Evolutionary conservation across 2,888 invertebrate species (phyloP).

Genomic region (Melanchra persicariae): DNA sequence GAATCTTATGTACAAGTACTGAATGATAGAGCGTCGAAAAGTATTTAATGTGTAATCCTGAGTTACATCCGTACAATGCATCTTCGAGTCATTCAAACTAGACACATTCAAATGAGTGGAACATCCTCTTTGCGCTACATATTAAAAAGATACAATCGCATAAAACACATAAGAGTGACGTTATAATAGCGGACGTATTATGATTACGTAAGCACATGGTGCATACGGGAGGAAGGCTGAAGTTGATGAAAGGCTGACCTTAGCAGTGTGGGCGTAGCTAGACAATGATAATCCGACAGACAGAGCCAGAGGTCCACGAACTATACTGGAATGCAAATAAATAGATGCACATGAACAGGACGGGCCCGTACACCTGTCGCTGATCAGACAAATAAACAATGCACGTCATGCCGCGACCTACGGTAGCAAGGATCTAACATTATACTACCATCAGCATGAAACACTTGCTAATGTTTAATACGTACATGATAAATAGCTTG

Average conservation of each 20-base stretch:
- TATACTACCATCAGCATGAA: constrained; percentile 54
- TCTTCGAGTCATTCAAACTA: constrained; percentile 38
- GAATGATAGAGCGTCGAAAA: constrained; percentile 6
- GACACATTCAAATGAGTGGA: constrained; percentile 50
- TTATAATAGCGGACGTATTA: constrained; percentile 72
- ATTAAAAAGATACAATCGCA: constrained; percentile 72
- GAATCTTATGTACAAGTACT: constrained; percentile 7
- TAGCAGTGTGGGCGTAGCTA: constrained; percentile 78
- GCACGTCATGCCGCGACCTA: constrained; percentile 79
- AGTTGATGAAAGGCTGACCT: constrained; percentile 82
- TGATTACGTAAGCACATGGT: constrained; percentile 74
- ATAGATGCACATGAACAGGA: constrained; percentile 87
- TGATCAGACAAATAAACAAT: constrained; percentile 87
- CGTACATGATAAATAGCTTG: constrained; percentile 11
- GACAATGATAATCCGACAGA: constrained; percentile 82
- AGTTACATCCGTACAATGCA: constrained; percentile 35
- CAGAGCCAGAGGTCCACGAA: constrained; percentile 84
- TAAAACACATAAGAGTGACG: constrained; percentile 59
- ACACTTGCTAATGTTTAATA: constrained; percentile 48
- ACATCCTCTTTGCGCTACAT: constrained; percentile 56
- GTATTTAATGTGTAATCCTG: constrained; percentile 30
- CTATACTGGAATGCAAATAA: constrained; percentile 89
- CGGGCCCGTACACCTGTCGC: constrained; percentile 86
- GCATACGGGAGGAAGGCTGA: constrained; percentile 59
- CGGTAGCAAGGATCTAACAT: constrained; percentile 69